Conservation (phyloP, 2,888 invertebrate genomes). For the Pterostichus niger region DNA sequence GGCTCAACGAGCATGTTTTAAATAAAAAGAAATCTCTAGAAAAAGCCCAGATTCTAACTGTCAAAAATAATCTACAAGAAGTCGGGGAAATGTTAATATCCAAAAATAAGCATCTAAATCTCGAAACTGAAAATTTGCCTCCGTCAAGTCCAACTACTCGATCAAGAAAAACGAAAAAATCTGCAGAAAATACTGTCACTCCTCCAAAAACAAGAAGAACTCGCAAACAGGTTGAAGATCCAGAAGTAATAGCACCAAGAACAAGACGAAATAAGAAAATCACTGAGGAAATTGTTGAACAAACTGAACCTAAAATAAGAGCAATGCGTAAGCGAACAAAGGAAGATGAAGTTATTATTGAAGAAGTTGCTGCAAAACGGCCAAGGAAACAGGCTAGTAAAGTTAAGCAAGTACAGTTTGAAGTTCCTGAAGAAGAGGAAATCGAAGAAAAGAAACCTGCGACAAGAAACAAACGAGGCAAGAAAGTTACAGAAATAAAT, state of each 20-base stretch:
- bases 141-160: constrained; percentile 11
- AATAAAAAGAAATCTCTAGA: constrained; percentile 55
- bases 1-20: constrained; percentile 65
- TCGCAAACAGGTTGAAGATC: constrained; percentile 68
- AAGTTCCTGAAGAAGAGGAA: constrained; percentile 74
- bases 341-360: constrained; percentile 89
- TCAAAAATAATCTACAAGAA: background rate
- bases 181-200: no score
- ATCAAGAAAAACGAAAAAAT: constrained; percentile 10
- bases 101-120: constrained; percentile 30
- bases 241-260: constrained; percentile 71
- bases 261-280: constrained; percentile 72
- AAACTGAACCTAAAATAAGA: constrained; percentile 78
- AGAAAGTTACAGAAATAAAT: background rate
- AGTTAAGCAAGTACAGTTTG: constrained; percentile 78
- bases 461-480: background rate
- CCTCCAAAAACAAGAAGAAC: constrained; percentile 2
- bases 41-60: background rate
- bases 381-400: constrained; percentile 77
- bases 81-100: constrained; percentile 1
- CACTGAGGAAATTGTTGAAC: constrained; percentile 76
- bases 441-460: background rate
- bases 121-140: constrained; percentile 35
- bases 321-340: constrained; percentile 78
- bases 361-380: constrained; percentile 80